Evolutionary conservation across 2,797 vertebrate genomes (phyloP), one percentile per base, ranked within the genome.

Genomic region (Eurystomus glaucurus): DNA sequence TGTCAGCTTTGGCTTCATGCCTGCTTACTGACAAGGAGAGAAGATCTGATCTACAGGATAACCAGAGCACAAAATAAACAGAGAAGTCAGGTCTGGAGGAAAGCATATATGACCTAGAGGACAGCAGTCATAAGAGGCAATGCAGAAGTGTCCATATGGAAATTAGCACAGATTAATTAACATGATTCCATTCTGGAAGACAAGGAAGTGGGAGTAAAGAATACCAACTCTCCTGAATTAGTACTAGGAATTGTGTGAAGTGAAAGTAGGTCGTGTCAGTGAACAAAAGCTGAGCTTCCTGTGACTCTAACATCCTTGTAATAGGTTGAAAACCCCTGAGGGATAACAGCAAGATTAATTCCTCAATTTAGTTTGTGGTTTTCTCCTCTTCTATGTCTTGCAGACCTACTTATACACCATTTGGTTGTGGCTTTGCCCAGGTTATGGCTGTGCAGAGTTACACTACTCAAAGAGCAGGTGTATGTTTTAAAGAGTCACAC

Each of bases 331-430:
- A 94, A 84, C 12, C 37, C 6, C 11, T 18, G 28, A 79, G 25
- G 41, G 76, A 55, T 76, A 94, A 72, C 23, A 88, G 61, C 35
- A 84, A 78, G 39, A 6, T 28, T 70, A 37, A 52, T 62, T 84
- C 19, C 39, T 92, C 31, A 70, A 7, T 4, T 70, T 45, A 48
- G 14, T 61, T 46, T 76, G 69, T 86, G 65, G 16, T 37, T 92
- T 97, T 79, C 51, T 58, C 22, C 15, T 78, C 51, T 62, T 85
- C 15, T 0, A 1, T 84, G 19, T 41, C 54, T 76, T 69, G 8
- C 5, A 81, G 54, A 55, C 15, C 45, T 78, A 15, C 14, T 78
- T 23, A 43, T 0, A 0, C 11, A 28, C 0, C 0, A 8, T 46
- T 84, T 62, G 8, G 12, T 17, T 85, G 71, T 50, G 39, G 60